Percentiles rank a stretch among this genome's conserved stretches.
phyloP scores from a whole-genome alignment of 92 coral and sea anemone species.

The Palythoa grandiflora region DNA sequence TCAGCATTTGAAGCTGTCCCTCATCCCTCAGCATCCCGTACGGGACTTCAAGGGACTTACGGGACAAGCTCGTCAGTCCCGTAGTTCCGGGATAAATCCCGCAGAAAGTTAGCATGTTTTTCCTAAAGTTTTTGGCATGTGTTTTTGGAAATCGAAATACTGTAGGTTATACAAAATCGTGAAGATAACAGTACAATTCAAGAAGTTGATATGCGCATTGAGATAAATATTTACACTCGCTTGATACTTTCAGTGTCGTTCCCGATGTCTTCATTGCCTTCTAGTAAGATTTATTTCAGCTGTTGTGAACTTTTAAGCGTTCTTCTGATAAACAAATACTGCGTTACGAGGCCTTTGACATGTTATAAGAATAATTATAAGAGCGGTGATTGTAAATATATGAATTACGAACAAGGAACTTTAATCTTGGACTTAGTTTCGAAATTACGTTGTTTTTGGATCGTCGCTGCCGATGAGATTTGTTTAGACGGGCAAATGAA shows the following conservation, averaged over 20 bases:
- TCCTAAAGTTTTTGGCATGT: not conserved
- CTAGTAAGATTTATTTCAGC: not conserved
- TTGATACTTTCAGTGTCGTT: not conserved
- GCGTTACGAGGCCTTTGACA: not conserved
- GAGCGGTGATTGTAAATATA: not conserved
- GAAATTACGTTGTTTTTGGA: not conserved
- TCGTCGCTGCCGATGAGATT: not conserved
- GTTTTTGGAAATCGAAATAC: no score
- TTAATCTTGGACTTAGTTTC: not conserved
- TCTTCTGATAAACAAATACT: not conserved
- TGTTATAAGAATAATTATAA: no score
- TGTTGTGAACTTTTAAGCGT: not conserved
- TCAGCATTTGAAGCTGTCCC: not conserved
- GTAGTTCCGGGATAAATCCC: not conserved
- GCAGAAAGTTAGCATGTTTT: not conserved
- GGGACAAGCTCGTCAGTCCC: not conserved
- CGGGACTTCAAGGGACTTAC: not conserved
- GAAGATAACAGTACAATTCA: not conserved
- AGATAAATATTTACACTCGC: not conserved
- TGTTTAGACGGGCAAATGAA: no score
- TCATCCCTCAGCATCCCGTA: no score
- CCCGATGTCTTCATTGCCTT: not conserved
- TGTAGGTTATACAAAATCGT: not conserved
- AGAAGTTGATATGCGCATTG: not conserved
- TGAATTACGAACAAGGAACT: not conserved